A percentile compares a stretch with the other conserved stretches of the same genome.
Conservation (phyloP, 2,797 vertebrate species). For the Esox masquinongy region DNA sequence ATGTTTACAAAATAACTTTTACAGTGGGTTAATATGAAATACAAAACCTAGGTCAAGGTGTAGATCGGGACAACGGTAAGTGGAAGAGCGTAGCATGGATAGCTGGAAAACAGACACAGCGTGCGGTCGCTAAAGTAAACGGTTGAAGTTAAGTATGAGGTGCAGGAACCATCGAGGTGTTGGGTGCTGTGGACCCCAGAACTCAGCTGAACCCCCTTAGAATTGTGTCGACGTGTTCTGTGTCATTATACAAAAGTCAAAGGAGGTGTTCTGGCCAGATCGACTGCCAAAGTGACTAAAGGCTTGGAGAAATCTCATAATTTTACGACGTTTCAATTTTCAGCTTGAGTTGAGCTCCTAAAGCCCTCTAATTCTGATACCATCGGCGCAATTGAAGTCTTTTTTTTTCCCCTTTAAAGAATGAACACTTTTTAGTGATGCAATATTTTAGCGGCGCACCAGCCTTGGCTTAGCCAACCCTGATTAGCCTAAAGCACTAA, state of each 20-base stretch:
- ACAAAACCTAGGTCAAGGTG: background rate
- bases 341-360: conserved; percentile 45
- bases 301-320: conserved; percentile 25
- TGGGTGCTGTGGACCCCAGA: background rate
- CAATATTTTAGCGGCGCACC: background rate
- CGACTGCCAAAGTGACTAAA: conserved; percentile 53
- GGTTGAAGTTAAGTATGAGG: background rate
- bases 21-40: no score
- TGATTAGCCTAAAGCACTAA: conserved; percentile 18
- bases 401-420: conserved; percentile 33
- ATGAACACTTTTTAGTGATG: conserved; percentile 37
- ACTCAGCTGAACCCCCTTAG: conserved; percentile 5
- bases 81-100: background rate
- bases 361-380: conserved; percentile 40
- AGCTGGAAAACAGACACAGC: background rate
- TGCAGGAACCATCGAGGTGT: conserved; percentile 30
- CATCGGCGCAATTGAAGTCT: conserved; percentile 29
- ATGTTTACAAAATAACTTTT: background rate
- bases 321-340: conserved; percentile 22
- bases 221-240: conserved; percentile 42
- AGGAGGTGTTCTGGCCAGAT: conserved; percentile 48
- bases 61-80: background rate
- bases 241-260: conserved; percentile 48
- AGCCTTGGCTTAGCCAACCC: conserved; percentile 9
- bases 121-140: background rate